These are phyloP conservation scores for Helogale parvula DNA, from an alignment of 2,113 vertebrate genomes.

Conservation along the genomic window DNA sequence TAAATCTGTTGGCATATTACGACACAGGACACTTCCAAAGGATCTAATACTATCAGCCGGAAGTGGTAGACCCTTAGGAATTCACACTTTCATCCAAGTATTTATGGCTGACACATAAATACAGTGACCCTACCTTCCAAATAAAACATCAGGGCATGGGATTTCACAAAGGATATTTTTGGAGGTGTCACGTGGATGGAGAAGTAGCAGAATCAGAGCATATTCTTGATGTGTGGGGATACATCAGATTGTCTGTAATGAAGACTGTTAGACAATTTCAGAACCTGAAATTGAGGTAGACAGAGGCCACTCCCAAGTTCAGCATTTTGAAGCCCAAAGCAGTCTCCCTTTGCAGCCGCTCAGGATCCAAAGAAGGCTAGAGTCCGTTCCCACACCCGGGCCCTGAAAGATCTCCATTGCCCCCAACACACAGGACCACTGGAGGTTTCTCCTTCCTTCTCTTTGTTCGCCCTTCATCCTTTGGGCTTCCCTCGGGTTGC, in stretches of 20 bases:
- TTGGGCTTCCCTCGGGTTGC: neutral
- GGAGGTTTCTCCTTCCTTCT: neutral
- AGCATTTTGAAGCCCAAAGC: neutral
- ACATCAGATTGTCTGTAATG: neutral
- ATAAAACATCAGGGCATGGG: neutral
- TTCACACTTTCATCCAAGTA: neutral
- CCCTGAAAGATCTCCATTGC: neutral
- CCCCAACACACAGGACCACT: neutral
- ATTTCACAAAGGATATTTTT: constrained; percentile 18
- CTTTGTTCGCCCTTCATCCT: neutral
- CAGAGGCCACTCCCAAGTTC: neutral
- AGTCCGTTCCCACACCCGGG: neutral
- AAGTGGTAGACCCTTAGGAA: constrained; percentile 67
- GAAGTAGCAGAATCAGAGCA: neutral
- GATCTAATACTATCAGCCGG: constrained; percentile 57
- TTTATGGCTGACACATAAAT: constrained; percentile 55
- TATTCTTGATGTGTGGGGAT: neutral
- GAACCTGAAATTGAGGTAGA: neutral
- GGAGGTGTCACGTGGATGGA: neutral
- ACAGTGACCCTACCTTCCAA: constrained; percentile 52
- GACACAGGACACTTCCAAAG: constrained; percentile 68
- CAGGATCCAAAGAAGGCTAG: neutral
- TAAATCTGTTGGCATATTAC: constrained; percentile 53
- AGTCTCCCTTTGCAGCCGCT: neutral
- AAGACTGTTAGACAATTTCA: neutral